Evolutionary conservation across 30 jellyfish, hydroid and myxozoan species (phyloP).

Genomic region (Chrysaora quinquecirrha): DNA sequence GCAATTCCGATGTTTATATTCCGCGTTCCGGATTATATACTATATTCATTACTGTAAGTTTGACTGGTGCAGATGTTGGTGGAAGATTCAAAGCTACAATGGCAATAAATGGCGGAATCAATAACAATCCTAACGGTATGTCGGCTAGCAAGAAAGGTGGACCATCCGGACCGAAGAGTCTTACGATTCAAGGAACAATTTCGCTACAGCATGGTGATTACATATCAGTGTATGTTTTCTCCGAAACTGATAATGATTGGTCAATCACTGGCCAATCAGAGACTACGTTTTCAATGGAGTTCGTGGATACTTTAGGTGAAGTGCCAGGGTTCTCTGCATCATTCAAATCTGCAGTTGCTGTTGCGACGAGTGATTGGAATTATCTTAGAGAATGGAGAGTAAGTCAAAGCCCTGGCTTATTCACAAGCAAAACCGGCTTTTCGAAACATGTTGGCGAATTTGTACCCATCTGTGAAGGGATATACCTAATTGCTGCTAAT

Average conservation of each 20-base stretch:
- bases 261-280: slow-evolving; percentile 76
- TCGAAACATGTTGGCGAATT: slow-evolving; percentile 78
- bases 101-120: slow-evolving; percentile 50
- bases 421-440: slow-evolving; percentile 82
- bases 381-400: slow-evolving; percentile 56
- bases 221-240: slow-evolving; percentile 76
- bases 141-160: slow-evolving; percentile 44
- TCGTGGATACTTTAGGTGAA: slow-evolving; percentile 48
- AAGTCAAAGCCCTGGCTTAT: slow-evolving; percentile 64
- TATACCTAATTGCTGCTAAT: slow-evolving; percentile 73
- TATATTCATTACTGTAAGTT: slow-evolving; percentile 61
- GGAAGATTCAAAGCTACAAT: slow-evolving; percentile 61
- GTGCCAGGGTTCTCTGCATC: slow-evolving; percentile 83
- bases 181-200: slow-evolving; percentile 70
- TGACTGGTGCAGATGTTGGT: slow-evolving; percentile 63
- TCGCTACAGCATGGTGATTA: slow-evolving; percentile 47
- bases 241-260: slow-evolving; percentile 83
- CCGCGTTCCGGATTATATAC: slow-evolving; percentile 68
- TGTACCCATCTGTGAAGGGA: slow-evolving; percentile 73
- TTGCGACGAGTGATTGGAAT: slow-evolving; percentile 42
- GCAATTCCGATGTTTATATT: slow-evolving; percentile 47
- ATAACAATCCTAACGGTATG: slow-evolving; percentile 57
- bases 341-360: slow-evolving; percentile 10
- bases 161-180: slow-evolving; percentile 64
- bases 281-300: slow-evolving; percentile 64